Evolutionary conservation across 2,888 invertebrate species (phyloP), one percentile per base, ranked within the genome.

Genomic region (Panzeria rudis): DNA sequence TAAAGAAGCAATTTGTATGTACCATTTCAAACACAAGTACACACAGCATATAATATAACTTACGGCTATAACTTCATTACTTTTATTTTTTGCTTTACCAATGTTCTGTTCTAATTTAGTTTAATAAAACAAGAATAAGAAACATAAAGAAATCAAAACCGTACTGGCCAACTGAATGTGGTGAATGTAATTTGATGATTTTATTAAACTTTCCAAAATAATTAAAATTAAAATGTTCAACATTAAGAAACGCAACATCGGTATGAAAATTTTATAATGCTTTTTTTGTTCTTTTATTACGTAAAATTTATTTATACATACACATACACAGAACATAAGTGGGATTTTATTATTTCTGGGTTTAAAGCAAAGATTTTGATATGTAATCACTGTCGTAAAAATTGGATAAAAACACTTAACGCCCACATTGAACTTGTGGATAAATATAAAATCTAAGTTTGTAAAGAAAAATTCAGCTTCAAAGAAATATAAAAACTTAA

Each of bases 311-410:
- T 69, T 78, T 35, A 13, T 9, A 2, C 6, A 9, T 44, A 7
- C 47, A 25, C n/a, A 9, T 50, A 4, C 15, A 20, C 32, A 68
- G 23, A 75, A 3, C 64, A 1, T 47, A 56, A 64, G 72, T 80
- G 72, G 71, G 84, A n/a, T 54, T 72, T 80, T 50, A 17, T n/a
- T n/a, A 47, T 72, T 76, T 68, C 44, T 84, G 59, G 66, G 56
- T 68, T 84, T 72, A 59, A 64, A 54, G 29, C 66, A 47, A 41
- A 56, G 11, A 32, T 47, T 44, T 47, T 35, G 7, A 52, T 41
- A 61, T 23, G 35, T 38, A 50, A 50, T 52, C 29, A 62, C 23
- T 38, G 32, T n/a, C 29, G 54, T 47, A 56, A 56, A 69, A n/a
- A 56, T 52, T n/a, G 62, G 35, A 35, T 11, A 64, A 56, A 78